Evolutionary conservation across 2,113 vertebrate species (phyloP).

Genomic region (Haemorhous mexicanus): DNA sequence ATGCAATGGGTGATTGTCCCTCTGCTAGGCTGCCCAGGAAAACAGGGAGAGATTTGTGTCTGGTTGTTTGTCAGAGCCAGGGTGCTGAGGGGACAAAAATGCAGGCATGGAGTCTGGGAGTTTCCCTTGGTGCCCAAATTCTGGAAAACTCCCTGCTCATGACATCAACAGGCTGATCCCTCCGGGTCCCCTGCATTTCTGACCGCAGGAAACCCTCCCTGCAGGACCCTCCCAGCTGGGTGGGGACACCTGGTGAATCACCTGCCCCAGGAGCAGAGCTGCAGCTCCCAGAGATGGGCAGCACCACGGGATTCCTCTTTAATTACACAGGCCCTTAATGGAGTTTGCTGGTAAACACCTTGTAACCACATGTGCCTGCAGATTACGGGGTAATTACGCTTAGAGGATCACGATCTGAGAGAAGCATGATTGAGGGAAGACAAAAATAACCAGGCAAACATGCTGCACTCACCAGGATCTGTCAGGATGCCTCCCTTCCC

Average conservation of each 20-base stretch:
- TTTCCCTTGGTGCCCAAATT: background rate
- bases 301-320: slow-evolving; percentile 9
- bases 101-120: background rate
- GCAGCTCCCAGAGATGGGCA: background rate
- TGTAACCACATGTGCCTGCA: slow-evolving; percentile 18
- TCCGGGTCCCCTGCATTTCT: background rate
- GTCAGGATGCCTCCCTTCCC: background rate
- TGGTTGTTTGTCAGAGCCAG: background rate
- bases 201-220: no score
- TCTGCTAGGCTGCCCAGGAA: background rate
- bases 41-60: background rate
- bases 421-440: background rate
- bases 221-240: background rate
- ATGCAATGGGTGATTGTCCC: background rate
- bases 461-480: background rate
- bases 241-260: background rate
- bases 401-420: slow-evolving; percentile 40
- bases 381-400: slow-evolving; percentile 43
- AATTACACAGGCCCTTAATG: slow-evolving; percentile 50
- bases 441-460: slow-evolving; percentile 50
- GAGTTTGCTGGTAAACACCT: slow-evolving; percentile 65
- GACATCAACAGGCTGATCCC: background rate
- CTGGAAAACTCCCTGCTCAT: background rate
- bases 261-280: background rate
- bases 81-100: background rate